A percentile compares a stretch with the other conserved stretches of the same genome.
phyloP scores from a whole-genome alignment of 2,113 vertebrate species.

The Tringa solitaria region DNA sequence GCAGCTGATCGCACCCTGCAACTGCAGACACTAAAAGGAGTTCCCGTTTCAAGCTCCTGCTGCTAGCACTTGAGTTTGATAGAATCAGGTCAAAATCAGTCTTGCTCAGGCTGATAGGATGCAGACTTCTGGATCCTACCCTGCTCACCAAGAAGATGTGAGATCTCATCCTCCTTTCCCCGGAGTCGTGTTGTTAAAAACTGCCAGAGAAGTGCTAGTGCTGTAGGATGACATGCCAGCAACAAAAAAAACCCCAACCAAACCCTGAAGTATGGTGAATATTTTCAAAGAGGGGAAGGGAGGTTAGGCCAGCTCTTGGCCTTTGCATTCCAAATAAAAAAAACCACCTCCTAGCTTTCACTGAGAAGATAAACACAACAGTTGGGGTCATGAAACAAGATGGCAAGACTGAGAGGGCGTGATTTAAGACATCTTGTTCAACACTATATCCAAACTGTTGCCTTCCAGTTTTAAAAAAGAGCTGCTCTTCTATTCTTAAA shows the following conservation, averaged over 20 bases:
- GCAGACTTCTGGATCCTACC: slow-evolving; percentile 3
- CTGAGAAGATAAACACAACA: background rate
- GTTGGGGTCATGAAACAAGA: background rate
- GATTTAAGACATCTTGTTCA: background rate
- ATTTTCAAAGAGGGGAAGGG: background rate
- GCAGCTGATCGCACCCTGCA: rapidly evolving
- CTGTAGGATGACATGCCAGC: background rate
- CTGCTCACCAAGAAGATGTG: background rate
- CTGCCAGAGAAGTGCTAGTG: background rate
- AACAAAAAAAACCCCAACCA: background rate
- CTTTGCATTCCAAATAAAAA: background rate
- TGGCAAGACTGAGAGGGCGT: background rate
- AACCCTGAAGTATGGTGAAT: rapidly evolving
- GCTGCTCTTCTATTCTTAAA: background rate
- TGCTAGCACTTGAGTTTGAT: background rate
- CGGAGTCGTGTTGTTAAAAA: background rate
- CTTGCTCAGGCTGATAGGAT: background rate
- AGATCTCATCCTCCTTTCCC: background rate
- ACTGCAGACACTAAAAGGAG: background rate
- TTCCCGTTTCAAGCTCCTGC: background rate
- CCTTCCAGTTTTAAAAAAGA: background rate
- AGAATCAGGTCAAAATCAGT: slow-evolving; percentile 34
- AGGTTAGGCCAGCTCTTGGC: background rate
- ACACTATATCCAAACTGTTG: background rate
- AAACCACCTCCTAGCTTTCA: background rate